Conservation (phyloP, 2,888 invertebrate species). For the Lagria hirta region DNA sequence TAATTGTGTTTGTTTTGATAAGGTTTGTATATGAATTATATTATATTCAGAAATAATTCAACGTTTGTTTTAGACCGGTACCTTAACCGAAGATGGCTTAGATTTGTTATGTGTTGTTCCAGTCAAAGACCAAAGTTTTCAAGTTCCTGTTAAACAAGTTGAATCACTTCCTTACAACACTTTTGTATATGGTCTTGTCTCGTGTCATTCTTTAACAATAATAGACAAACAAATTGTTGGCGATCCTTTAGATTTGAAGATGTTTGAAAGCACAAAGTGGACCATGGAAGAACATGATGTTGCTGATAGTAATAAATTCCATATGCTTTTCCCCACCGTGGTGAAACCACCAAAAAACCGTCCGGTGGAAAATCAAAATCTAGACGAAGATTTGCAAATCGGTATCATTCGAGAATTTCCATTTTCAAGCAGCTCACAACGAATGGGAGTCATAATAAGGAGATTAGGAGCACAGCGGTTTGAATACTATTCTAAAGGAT, state of each 20-base stretch:
- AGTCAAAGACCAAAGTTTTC: conserved; percentile 55
- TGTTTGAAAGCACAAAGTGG: conserved; percentile 97
- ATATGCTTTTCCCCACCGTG: conserved; percentile 84
- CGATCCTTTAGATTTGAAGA: conserved; percentile 94
- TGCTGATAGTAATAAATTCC: conserved; percentile 81
- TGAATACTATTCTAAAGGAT: conserved; percentile 62
- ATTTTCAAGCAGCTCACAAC: conserved; percentile 80
- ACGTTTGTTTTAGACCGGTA: conserved; percentile 74
- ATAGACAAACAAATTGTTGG: conserved; percentile 86
- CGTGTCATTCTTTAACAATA: conserved; percentile 90
- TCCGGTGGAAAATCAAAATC: conserved; percentile 31
- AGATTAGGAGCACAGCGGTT: conserved; percentile 60
- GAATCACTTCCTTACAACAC: conserved; percentile 54
- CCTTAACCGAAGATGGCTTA: conserved; percentile 92
- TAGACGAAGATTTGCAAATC: conserved; percentile 66
- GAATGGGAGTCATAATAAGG: conserved; percentile 87
- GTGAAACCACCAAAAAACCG: conserved; percentile 63
- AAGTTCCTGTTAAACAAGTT: conserved; percentile 55
- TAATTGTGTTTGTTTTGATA: conserved; percentile 89
- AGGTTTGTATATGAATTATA: conserved; percentile 45
- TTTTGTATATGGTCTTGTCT: conserved; percentile 74
- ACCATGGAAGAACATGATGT: conserved; percentile 82
- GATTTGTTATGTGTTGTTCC: conserved; percentile 94
- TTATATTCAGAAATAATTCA: conserved; percentile 9
- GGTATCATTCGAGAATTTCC: conserved; percentile 74